Conservation (phyloP, 2,113 vertebrate genomes). For the Cisticola juncidis region DNA sequence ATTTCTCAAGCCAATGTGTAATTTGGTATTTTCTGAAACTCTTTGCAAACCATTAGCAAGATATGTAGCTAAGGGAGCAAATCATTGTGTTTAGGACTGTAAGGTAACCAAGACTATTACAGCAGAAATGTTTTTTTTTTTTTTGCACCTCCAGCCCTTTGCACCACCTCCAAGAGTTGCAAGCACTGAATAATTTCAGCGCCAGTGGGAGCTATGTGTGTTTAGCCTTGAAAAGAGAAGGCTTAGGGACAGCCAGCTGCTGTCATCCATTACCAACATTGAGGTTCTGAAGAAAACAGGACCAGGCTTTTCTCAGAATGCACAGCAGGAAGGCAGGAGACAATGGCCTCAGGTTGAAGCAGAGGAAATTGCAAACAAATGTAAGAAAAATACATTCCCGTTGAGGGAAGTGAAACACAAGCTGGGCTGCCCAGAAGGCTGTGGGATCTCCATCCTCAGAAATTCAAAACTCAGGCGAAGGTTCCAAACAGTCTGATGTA, state of each 20-base stretch:
- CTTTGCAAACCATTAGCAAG: background rate
- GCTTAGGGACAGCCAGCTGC: background rate
- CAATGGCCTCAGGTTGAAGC: background rate
- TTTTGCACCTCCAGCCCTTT: background rate
- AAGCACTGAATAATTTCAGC: background rate
- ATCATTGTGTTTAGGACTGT: background rate
- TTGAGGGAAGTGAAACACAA: background rate
- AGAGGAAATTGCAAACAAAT: background rate
- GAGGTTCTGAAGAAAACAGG: background rate
- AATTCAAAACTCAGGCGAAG: background rate
- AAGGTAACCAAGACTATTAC: background rate
- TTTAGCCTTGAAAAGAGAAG: background rate
- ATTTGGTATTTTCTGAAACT: background rate
- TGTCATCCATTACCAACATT: background rate
- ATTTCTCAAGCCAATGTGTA: background rate
- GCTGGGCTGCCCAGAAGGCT: background rate
- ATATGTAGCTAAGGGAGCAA: background rate
- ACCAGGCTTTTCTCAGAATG: background rate
- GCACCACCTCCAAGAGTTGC: background rate
- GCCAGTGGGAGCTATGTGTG: rapidly evolving
- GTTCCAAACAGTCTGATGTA: background rate
- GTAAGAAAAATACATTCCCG: rapidly evolving
- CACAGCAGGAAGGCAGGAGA: background rate
- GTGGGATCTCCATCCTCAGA: background rate
- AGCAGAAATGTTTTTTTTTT: background rate